Conservation (phyloP, 2,797 vertebrate genomes). For the Periophthalmus magnuspinnatus region DNA sequence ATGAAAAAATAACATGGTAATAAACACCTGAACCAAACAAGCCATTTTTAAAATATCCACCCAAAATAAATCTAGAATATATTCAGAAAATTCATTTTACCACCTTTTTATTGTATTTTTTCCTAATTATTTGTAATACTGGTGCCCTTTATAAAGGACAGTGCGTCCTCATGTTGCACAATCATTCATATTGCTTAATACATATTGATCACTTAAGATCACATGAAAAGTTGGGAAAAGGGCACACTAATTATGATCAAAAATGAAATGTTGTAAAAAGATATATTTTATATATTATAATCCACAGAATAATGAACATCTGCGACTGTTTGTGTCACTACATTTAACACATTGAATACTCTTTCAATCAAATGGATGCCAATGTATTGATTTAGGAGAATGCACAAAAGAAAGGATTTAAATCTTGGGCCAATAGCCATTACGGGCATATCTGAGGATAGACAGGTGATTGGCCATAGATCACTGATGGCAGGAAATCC, state of each 20-base stretch:
- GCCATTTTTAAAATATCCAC: not conserved
- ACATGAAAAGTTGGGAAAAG: slow-evolving; percentile 66
- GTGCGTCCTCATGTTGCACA: slow-evolving; percentile 63
- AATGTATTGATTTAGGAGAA: slow-evolving; percentile 72
- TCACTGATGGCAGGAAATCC: slow-evolving; percentile 76
- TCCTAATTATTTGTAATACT: slow-evolving; percentile 48
- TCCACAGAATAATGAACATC: slow-evolving; percentile 33
- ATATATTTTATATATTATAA: slow-evolving; percentile 6
- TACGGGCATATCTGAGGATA: slow-evolving; percentile 69
- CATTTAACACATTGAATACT: slow-evolving; percentile 67
- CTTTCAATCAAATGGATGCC: slow-evolving; percentile 73
- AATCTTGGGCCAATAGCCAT: slow-evolving; percentile 67
- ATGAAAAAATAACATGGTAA: not conserved
- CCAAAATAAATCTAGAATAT: not conserved
- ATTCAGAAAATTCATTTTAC: not conserved
- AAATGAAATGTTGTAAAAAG: slow-evolving; percentile 30
- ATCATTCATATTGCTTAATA: slow-evolving; percentile 63
- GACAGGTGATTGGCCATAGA: slow-evolving; percentile 72
- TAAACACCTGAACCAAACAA: not conserved
- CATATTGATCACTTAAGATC: slow-evolving; percentile 64
- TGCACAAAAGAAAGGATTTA: slow-evolving; percentile 72
- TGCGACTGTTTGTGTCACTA: slow-evolving; percentile 30
- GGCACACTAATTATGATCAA: slow-evolving; percentile 60
- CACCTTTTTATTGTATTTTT: slow-evolving; percentile 25
- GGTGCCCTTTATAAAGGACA: slow-evolving; percentile 66